Evolutionary conservation across 2,888 invertebrate genomes (phyloP).

Genomic region (Synergus gifuensis): DNA sequence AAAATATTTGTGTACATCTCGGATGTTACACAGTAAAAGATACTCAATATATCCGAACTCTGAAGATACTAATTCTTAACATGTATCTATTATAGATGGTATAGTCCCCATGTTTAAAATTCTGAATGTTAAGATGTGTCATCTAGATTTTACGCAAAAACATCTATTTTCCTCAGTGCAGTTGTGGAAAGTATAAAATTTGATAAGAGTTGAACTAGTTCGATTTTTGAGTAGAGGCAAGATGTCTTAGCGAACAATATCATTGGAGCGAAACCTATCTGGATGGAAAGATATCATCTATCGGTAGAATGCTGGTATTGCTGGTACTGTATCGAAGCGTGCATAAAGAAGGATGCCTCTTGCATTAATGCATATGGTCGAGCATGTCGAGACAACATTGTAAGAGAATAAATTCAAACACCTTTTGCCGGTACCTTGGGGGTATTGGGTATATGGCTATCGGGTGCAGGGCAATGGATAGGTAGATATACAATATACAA

Average conservation of each 20-base stretch:
- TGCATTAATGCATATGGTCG: conserved; percentile 42
- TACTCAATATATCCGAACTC: no score
- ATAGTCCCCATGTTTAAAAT: no score
- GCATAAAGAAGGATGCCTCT: conserved; percentile 34
- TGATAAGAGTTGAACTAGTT: no score
- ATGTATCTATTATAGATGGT: no score
- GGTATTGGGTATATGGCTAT: conserved; percentile 54
- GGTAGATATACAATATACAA: neutral
- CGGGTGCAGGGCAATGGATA: conserved; percentile 31
- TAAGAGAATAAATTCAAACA: conserved; percentile 53
- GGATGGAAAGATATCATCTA: conserved; percentile 26
- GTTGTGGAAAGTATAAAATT: no score
- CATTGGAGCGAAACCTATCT: conserved; percentile 25
- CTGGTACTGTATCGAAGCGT: conserved; percentile 13
- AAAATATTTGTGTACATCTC: no score
- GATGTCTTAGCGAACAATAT: conserved; percentile 4
- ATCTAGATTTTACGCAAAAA: no score
- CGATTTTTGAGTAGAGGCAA: neutral
- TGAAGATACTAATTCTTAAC: no score
- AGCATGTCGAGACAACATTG: conserved; percentile 38
- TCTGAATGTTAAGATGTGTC: no score
- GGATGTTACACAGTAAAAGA: no score
- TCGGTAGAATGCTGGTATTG: neutral
- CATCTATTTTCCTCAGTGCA: no score
- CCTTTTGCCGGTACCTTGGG: conserved; percentile 44